Conservation (phyloP, 2,113 vertebrate species). For the Hippocampus mohnikei region DNA sequence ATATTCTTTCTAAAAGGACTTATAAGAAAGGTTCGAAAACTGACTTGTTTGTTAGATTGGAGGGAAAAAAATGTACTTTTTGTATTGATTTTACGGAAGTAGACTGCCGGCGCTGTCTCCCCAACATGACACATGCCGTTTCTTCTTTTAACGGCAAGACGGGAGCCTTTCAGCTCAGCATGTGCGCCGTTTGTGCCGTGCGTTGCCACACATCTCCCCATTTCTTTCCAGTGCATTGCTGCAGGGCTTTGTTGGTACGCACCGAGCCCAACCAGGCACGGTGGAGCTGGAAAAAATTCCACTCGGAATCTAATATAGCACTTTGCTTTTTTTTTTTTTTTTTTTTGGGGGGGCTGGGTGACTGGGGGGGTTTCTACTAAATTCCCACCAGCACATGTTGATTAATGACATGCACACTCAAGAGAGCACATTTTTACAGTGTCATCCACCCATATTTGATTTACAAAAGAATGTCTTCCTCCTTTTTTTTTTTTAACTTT, state of each 20-base stretch:
- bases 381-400: slow-evolving; percentile 6
- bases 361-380: neutral
- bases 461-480: slow-evolving; percentile 33
- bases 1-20: neutral
- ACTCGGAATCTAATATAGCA: neutral
- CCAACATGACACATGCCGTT: neutral
- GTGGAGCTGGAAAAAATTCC: neutral
- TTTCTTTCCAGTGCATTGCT: neutral
- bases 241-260: neutral
- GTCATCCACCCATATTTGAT: slow-evolving; percentile 31
- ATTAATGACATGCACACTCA: slow-evolving; percentile 9
- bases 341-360: no score
- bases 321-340: neutral
- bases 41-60: neutral
- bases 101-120: no score
- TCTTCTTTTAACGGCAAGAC: neutral
- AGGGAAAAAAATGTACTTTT: neutral
- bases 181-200: neutral
- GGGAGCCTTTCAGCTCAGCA: neutral
- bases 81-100: neutral
- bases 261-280: slow-evolving; percentile 2
- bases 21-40: neutral
- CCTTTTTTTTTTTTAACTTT: neutral
- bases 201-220: neutral
- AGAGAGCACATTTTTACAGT: slow-evolving; percentile 14